A percentile compares a stretch with the other conserved stretches of the same genome.
Conservation (phyloP, 1,140 invertebrate genomes). For the Tetramorium parvispinum region DNA sequence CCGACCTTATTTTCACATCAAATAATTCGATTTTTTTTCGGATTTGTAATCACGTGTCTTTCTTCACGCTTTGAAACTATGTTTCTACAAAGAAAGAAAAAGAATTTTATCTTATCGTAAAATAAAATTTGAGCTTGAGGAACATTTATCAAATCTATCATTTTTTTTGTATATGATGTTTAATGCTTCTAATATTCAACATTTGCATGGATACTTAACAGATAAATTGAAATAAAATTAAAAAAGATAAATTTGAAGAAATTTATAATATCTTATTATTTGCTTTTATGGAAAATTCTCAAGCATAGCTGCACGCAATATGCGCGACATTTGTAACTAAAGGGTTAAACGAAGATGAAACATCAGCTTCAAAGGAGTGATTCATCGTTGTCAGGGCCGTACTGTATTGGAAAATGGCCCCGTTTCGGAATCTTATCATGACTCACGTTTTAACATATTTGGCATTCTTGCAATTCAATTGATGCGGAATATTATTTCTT, state of each 20-base stretch:
- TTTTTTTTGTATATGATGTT: neutral
- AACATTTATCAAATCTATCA: neutral
- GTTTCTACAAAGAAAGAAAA: neutral
- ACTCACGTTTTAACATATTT: conserved; percentile 13
- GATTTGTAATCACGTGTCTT: neutral
- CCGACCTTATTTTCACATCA: neutral
- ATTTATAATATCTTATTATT: neutral
- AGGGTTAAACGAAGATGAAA: conserved; percentile 34
- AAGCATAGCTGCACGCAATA: neutral
- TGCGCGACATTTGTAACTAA: neutral
- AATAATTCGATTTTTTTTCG: neutral
- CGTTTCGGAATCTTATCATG: conserved; percentile 9
- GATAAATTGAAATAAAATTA: neutral
- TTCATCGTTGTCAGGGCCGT: conserved; percentile 44
- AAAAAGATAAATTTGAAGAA: neutral
- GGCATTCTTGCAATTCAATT: conserved; percentile 6
- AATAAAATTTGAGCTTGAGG: neutral
- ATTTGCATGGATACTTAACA: neutral
- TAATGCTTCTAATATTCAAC: neutral
- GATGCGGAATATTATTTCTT: neutral
- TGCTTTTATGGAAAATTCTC: neutral
- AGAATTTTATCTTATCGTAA: neutral
- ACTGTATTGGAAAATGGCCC: neutral
- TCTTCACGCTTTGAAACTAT: neutral
- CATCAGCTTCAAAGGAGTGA: conserved; percentile 26